phyloP scores from a whole-genome alignment of 2,797 vertebrate species.

The Morus bassanus region DNA sequence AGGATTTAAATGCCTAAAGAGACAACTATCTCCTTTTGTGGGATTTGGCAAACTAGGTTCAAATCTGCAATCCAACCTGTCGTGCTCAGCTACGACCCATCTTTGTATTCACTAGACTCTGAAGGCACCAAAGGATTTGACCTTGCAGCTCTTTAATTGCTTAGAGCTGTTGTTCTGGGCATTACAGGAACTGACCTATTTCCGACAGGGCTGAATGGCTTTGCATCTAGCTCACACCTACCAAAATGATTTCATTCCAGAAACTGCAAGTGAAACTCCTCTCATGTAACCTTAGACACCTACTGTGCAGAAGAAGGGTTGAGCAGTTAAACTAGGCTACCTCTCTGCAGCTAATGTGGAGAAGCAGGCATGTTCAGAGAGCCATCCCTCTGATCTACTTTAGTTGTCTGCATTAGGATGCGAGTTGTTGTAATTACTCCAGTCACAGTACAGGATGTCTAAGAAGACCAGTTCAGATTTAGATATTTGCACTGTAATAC shows the following conservation, averaged over 20 bases:
- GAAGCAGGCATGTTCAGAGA: background rate
- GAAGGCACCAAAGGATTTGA: constrained; percentile 10
- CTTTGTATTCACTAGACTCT: background rate
- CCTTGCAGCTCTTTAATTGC: constrained; percentile 43
- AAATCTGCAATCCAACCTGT: constrained; percentile 7
- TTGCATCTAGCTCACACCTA: background rate
- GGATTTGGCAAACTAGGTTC: constrained; percentile 28
- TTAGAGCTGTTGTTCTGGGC: constrained; percentile 38
- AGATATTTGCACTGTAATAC: background rate
- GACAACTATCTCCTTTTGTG: background rate
- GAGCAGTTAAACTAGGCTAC: background rate
- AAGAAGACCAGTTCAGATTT: background rate
- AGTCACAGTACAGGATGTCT: too few species aligned
- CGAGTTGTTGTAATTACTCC: background rate
- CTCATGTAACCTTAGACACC: background rate
- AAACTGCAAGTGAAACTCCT: background rate
- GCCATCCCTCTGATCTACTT: background rate
- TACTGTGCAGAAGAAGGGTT: accelerated
- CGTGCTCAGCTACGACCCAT: background rate
- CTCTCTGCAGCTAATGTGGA: background rate
- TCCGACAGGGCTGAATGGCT: background rate
- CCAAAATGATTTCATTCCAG: background rate
- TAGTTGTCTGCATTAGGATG: background rate
- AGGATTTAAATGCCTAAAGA: constrained; percentile 27
- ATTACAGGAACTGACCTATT: constrained; percentile 40